Evolutionary conservation across 2,888 invertebrate genomes (phyloP).

Genomic region (Aporophyla nigra): DNA sequence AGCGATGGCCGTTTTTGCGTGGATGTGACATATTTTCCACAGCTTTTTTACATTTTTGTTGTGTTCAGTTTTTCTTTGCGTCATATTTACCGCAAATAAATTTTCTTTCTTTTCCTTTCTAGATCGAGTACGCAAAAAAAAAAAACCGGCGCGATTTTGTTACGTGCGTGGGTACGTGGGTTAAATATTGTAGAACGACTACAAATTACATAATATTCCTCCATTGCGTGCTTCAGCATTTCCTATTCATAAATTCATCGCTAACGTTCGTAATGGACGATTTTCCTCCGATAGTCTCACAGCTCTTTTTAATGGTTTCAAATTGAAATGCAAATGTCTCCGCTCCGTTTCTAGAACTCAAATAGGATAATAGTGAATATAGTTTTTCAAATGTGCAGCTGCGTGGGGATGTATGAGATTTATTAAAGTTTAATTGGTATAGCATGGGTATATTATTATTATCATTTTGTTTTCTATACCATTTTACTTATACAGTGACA

Average conservation of each 20-base stretch:
- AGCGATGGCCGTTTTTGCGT: no score
- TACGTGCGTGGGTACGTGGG: no score
- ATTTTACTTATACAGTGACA: no score
- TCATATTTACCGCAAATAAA: no score
- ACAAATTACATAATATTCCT: constrained; percentile 42
- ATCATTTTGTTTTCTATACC: no score
- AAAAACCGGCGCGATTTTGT: no score
- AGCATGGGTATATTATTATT: no score
- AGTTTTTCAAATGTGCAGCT: constrained; percentile 48
- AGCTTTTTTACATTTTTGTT: no score
- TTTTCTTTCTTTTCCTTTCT: no score
- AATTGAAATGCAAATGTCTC: constrained; percentile 77
- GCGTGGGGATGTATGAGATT: constrained; percentile 35
- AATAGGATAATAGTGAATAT: constrained; percentile 51
- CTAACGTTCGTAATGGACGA: constrained; percentile 69
- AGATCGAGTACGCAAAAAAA: no score
- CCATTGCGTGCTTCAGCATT: constrained; percentile 69
- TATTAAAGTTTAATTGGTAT: constrained; percentile 4
- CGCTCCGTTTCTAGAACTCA: constrained; percentile 55
- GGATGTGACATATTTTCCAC: no score
- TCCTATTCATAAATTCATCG: constrained; percentile 80
- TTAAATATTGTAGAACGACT: constrained; percentile 13
- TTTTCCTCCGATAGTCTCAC: constrained; percentile 76
- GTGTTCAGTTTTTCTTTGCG: no score
- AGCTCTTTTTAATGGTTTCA: constrained; percentile 73